Evolutionary conservation across 2,113 vertebrate species (phyloP).

Genomic region (Bettongia penicillata): DNA sequence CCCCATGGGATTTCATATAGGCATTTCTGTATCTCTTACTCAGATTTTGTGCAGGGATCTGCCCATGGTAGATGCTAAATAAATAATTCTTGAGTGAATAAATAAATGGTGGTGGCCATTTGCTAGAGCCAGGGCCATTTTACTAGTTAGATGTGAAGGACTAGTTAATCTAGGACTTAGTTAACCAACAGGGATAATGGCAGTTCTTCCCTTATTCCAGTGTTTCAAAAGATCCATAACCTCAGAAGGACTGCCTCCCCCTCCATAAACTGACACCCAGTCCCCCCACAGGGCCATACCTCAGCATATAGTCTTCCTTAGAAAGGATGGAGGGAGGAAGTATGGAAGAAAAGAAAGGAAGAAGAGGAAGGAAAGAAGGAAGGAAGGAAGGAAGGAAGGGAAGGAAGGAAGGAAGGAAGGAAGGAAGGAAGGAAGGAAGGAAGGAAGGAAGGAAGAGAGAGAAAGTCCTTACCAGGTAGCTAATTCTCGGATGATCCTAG

Average conservation of each 20-base stretch:
- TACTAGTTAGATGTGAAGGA: neutral
- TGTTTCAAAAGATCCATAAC: neutral
- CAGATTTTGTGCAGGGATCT: neutral
- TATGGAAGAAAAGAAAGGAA: neutral
- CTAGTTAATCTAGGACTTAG: neutral
- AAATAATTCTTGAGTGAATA: neutral
- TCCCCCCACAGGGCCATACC: neutral
- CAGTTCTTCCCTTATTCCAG: neutral
- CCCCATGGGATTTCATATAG: neutral
- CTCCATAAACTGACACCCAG: neutral
- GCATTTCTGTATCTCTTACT: neutral
- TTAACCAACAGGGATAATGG: neutral
- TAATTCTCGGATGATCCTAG: neutral
- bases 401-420: too few species aligned
- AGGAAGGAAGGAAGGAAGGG: rapidly evolving
- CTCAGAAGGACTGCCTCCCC: neutral
- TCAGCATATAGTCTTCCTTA: too few species aligned
- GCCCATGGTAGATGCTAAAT: neutral
- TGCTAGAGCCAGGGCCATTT: neutral
- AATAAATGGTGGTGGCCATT: neutral
- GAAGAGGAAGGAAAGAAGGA: too few species aligned
- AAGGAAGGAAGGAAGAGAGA: neutral
- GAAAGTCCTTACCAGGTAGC: neutral
- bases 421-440: too few species aligned
- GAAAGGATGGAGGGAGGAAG: too few species aligned